Evolutionary conservation across 2,113 vertebrate genomes (phyloP).

Genomic region (Eleginops maclovinus): DNA sequence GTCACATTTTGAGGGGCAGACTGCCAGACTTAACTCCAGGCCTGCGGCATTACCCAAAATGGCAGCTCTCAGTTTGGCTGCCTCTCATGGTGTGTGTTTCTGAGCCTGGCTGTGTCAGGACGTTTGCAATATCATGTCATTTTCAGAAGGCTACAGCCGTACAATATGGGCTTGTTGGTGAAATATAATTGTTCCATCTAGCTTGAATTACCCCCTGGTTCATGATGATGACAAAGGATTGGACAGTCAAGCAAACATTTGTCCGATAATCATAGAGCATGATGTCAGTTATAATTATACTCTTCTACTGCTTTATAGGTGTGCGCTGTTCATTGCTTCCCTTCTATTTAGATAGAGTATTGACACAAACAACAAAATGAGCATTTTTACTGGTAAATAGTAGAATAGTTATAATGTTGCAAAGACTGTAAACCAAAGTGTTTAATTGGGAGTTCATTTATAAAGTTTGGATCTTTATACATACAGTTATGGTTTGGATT

Average conservation of each 20-base stretch:
- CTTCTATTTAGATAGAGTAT: not conserved
- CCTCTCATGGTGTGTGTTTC: conserved; percentile 34
- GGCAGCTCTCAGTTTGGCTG: conserved; percentile 65
- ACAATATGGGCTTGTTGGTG: not conserved
- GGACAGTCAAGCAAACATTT: not conserved
- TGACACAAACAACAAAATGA: not conserved
- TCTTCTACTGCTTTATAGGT: not conserved
- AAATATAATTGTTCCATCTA: not conserved
- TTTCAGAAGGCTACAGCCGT: not conserved
- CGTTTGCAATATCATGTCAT: not conserved
- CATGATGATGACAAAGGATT: not conserved
- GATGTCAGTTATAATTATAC: not conserved
- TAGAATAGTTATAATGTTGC: not conserved
- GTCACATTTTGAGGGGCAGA: conserved; percentile 57
- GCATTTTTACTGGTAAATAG: not conserved
- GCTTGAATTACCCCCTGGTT: not conserved
- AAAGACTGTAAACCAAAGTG: not conserved
- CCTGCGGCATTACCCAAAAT: conserved; percentile 59
- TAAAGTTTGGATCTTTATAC: no score
- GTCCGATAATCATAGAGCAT: not conserved
- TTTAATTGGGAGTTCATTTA: not conserved
- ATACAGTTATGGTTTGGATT: no score
- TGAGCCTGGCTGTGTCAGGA: conserved; percentile 28
- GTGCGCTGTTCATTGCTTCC: not conserved
- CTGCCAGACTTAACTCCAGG: conserved; percentile 58